A percentile compares a stretch with the other conserved stretches of the same genome.
Conservation (phyloP, 2,888 invertebrate genomes). For the Diachrysia chrysitis region DNA sequence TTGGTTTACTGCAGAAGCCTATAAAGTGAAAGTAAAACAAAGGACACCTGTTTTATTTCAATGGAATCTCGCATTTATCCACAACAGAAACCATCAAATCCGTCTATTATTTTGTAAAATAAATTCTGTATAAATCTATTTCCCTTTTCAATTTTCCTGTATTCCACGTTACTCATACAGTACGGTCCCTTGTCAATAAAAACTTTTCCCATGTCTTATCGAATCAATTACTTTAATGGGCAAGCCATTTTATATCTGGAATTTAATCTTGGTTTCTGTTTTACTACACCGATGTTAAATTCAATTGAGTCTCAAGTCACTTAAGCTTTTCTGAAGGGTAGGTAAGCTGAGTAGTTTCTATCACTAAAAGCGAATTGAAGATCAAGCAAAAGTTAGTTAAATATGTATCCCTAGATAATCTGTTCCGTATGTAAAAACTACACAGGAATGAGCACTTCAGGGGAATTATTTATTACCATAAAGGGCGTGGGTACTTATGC, state of each 20-base stretch:
- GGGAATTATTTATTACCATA: conserved; percentile 50
- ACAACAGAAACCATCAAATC: conserved; percentile 51
- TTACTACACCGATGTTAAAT: conserved; percentile 53
- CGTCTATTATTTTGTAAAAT: conserved; percentile 71
- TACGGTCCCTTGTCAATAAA: conserved; percentile 85
- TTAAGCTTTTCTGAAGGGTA: conserved; percentile 38
- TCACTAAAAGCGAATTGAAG: conserved; percentile 24
- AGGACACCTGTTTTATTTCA: conserved; percentile 14
- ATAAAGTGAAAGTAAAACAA: conserved; percentile 3
- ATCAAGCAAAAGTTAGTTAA: conserved; percentile 18
- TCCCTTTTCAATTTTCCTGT: conserved; percentile 78
- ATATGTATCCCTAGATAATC: conserved; percentile 11
- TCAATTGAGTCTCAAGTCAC: conserved; percentile 50
- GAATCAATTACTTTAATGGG: conserved; percentile 86
- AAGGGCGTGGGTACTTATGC: conserved; percentile 68
- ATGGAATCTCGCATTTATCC: conserved; percentile 7
- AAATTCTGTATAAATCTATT: conserved; percentile 76
- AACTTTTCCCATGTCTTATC: conserved; percentile 84
- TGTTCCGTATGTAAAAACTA: conserved; percentile 17
- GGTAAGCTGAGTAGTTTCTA: conserved; percentile 31
- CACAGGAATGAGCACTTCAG: conserved; percentile 37
- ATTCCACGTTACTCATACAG: conserved; percentile 79
- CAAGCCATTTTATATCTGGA: conserved; percentile 73
- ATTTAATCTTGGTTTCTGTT: conserved; percentile 65
- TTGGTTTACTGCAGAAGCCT: background rate